These are phyloP conservation scores for Diorhabda carinulata DNA, from an alignment of 1,140 invertebrate species.

Conservation along the genomic window DNA sequence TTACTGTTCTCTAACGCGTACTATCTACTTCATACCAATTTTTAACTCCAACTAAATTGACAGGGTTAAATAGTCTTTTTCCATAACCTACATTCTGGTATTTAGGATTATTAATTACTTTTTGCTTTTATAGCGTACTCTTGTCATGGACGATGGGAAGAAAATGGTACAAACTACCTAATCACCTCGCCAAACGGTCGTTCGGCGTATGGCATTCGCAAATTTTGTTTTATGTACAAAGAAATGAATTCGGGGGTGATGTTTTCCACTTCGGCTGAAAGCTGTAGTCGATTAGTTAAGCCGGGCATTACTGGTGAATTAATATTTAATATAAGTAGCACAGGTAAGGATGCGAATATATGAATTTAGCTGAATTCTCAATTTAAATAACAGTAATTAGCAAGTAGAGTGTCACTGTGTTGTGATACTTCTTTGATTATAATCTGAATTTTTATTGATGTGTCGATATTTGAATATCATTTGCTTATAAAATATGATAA, in stretches of 20 bases:
- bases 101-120: no score
- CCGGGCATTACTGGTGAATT: constrained; percentile 49
- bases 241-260: constrained; percentile 47
- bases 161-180: constrained; percentile 68
- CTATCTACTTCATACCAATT: no score
- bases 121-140: constrained; percentile 65
- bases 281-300: constrained; percentile 52
- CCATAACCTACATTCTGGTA: no score
- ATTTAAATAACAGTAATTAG: no score
- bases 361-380: no score
- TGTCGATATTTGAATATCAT: not conserved
- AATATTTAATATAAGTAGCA: constrained; percentile 52
- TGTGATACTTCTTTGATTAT: no score
- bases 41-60: no score
- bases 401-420: no score
- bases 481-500: not conserved
- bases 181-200: constrained; percentile 68
- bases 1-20: no score
- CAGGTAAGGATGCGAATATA: constrained; percentile 42
- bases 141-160: constrained; percentile 77
- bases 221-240: constrained; percentile 61
- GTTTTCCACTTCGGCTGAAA: constrained; percentile 53
- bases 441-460: not conserved
- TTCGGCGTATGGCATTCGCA: constrained; percentile 53
- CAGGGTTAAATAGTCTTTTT: no score